These are phyloP conservation scores for Chromis chromis DNA, from an alignment of 2,797 vertebrate genomes.

Conservation along the genomic window DNA sequence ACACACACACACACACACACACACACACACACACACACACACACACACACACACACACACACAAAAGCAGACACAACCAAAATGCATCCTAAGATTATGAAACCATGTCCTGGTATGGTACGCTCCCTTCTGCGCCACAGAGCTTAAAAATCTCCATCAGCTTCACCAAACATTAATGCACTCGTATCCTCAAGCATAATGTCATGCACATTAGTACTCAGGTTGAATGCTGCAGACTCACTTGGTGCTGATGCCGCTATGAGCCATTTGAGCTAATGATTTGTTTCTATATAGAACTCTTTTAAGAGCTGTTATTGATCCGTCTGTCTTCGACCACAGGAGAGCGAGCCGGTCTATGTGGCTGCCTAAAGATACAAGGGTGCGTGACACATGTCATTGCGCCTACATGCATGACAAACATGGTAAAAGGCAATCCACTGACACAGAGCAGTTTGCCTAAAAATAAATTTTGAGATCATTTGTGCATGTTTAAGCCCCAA, in stretches of 20 bases:
- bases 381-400: slow-evolving; percentile 3
- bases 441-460: neutral
- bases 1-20: slow-evolving; percentile 10
- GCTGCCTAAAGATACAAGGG: slow-evolving; percentile 18
- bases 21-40: neutral
- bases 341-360: slow-evolving; percentile 12
- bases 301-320: slow-evolving; percentile 64
- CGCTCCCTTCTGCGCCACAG: slow-evolving; percentile 13
- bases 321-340: slow-evolving; percentile 34
- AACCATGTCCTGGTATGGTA: slow-evolving; percentile 24
- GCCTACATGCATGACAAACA: slow-evolving; percentile 19
- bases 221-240: slow-evolving; percentile 44
- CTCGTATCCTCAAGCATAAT: slow-evolving; percentile 43
- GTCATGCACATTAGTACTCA: slow-evolving; percentile 44
- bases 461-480: slow-evolving; percentile 42
- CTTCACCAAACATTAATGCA: slow-evolving; percentile 26
- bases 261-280: slow-evolving; percentile 61
- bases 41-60: neutral
- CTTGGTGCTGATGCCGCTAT: slow-evolving; percentile 30
- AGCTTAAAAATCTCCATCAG: slow-evolving; percentile 18
- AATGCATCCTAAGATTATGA: slow-evolving; percentile 18
- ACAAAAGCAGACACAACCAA: neutral
- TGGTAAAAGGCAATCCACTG: slow-evolving; percentile 2
- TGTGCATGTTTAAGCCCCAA: slow-evolving; percentile 60
- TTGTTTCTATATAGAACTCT: slow-evolving; percentile 58